Evolutionary conservation across 2,888 invertebrate species (phyloP), one percentile per base, ranked within the genome.

Genomic region (Callyntrura sp.): DNA sequence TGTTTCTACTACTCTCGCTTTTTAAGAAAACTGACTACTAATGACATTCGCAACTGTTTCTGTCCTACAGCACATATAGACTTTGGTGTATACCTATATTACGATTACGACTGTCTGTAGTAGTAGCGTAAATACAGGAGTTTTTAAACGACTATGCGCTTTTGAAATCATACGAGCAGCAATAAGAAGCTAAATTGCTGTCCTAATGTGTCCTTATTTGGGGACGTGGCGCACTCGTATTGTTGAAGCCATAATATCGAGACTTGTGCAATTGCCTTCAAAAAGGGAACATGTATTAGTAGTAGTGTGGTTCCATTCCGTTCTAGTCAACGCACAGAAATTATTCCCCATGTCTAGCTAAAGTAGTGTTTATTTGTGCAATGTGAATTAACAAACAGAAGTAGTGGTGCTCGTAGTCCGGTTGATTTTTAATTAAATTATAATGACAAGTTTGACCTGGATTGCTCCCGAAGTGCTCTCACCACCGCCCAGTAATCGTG

Each of bases 401-500:
- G 1, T 51, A 2, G 11, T 20, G n/a, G 11, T 45, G 20, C 43
- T 70, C 43, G 23, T 82, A 14, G 60, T 62, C 8, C 45, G 62
- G 48, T 45, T 45, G 20, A 45, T 78, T 86, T 83, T 68, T 84
- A 79, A 90, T 83, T 83, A 65, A 68, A 86, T 65, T 43, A 45
- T 28, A 90, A 83, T 62, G 76, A 48, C 65, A 45, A 84, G 60
- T 76, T 73, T 79, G 85, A 28, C 83, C 76, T 57, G 70, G 60
- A 78, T 57, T 70, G 48, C 62, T 60, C 35, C 60, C 79, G 35
- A 35, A 17, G 55, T 23, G 25, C 45, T 25, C 12, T 35, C 35
- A 35, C 35, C 35, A 35, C 35, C 35, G 35, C 35, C 20, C 43
- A 51, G 25, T 62, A 68, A 60, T 88, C 60, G 14, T 43, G 60